phyloP scores from a whole-genome alignment of 2,888 invertebrate genomes.

The Abrostola triplasia region DNA sequence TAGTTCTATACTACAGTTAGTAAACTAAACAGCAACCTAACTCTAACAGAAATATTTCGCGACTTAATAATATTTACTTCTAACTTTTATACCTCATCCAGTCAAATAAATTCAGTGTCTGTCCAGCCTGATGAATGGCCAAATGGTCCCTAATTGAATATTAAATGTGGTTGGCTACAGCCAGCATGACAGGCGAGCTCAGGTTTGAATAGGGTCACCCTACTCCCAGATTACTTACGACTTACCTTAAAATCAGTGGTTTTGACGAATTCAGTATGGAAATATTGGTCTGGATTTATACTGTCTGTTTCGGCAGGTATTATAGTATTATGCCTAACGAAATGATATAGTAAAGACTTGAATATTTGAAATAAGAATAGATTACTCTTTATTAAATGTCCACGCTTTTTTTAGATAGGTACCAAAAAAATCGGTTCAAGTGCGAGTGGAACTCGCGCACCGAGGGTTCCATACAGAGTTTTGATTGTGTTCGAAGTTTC shows the following conservation, averaged over 20 bases:
- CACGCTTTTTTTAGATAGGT: too few relatives aligned
- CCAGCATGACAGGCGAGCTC: constrained; percentile 69
- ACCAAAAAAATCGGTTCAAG: too few relatives aligned
- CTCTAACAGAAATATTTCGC: too few relatives aligned
- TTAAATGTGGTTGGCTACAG: constrained; percentile 74
- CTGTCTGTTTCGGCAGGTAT: background rate
- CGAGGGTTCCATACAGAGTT: too few relatives aligned
- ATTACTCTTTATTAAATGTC: too few relatives aligned
- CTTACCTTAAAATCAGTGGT: constrained; percentile 39
- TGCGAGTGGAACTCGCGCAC: too few relatives aligned
- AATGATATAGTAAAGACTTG: too few relatives aligned
- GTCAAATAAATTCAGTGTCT: constrained; percentile 46
- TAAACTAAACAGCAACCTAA: too few relatives aligned
- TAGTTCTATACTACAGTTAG: too few relatives aligned
- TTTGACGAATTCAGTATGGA: constrained; percentile 11
- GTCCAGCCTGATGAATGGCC: constrained; percentile 72
- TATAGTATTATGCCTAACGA: too few relatives aligned
- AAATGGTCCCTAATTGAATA: constrained; percentile 80
- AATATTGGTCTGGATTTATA: constrained; percentile 1
- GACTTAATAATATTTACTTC: background rate
- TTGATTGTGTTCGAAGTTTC: too few relatives aligned
- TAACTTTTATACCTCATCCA: constrained; percentile 53
- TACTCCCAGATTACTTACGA: constrained; percentile 47
- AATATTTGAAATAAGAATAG: too few relatives aligned
- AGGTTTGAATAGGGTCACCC: constrained; percentile 61